These are phyloP conservation scores for Acanthis flammea DNA, from an alignment of 2,797 vertebrate species.

Conservation along the genomic window DNA sequence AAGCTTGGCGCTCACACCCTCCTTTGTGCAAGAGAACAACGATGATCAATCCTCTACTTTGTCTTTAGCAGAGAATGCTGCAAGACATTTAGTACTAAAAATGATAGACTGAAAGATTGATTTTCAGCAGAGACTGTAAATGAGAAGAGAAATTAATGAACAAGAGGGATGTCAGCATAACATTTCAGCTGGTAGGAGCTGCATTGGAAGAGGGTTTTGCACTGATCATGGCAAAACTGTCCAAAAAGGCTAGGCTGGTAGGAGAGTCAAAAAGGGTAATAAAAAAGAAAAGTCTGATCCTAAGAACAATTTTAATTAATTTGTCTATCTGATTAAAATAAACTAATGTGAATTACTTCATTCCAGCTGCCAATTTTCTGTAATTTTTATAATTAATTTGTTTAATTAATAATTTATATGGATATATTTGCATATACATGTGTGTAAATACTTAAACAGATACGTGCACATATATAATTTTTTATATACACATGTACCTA, in stretches of 20 bases:
- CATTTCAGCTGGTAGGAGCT: not conserved
- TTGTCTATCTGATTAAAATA: not conserved
- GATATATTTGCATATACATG: not conserved
- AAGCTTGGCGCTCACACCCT: not conserved
- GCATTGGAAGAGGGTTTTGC: not conserved
- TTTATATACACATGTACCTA: not conserved
- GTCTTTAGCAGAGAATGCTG: not conserved
- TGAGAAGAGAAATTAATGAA: not conserved
- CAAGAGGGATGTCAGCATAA: not conserved
- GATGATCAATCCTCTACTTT: not conserved
- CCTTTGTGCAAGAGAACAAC: not conserved
- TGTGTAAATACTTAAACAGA: not conserved
- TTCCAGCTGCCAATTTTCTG: not conserved
- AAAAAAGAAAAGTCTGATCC: not conserved
- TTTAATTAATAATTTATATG: not conserved
- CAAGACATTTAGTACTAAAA: not conserved
- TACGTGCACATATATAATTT: rapidly evolving
- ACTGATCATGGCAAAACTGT: not conserved
- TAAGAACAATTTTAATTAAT: not conserved
- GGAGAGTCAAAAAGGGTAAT: not conserved
- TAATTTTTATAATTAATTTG: not conserved
- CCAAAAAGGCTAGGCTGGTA: not conserved
- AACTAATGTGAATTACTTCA: not conserved
- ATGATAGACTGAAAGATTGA: not conserved
- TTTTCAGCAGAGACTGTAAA: not conserved